A percentile compares a stretch with the other conserved stretches of the same genome.
Evolutionary conservation across 2,113 vertebrate genomes (phyloP).

Genomic region (Meles meles): DNA sequence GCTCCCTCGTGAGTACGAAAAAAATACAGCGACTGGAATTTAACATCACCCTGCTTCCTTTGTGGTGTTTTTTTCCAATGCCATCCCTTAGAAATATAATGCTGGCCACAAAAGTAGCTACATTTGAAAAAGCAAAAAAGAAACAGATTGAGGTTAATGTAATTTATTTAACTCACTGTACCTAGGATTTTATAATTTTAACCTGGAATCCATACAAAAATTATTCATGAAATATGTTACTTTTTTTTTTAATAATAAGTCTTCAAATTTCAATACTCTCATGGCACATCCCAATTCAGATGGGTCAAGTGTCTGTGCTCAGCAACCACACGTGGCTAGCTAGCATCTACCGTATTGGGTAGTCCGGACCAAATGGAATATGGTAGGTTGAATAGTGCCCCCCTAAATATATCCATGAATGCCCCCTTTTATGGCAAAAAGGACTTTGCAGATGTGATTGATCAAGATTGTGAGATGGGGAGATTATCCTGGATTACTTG

Average conservation of each 20-base stretch:
- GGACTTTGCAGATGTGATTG: not conserved
- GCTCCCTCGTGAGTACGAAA: not conserved
- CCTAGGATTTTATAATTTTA: not conserved
- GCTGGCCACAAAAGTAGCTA: not conserved
- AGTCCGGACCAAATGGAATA: not conserved
- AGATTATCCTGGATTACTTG: not conserved
- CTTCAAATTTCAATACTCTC: not conserved
- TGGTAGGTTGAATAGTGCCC: not conserved
- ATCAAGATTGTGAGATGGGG: not conserved
- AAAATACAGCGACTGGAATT: slow-evolving; percentile 5
- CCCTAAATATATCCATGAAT: not conserved
- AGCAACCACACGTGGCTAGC: not conserved
- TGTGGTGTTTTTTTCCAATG: not conserved
- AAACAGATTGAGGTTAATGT: not conserved
- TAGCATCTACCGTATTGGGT: accelerated
- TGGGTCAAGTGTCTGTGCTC: not conserved
- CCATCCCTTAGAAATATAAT: not conserved
- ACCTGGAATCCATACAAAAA: not conserved
- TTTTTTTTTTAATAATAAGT: not conserved
- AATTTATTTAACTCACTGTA: not conserved
- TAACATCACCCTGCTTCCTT: not conserved
- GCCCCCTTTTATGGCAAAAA: not conserved
- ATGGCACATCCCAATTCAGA: not conserved
- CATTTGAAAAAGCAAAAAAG: not conserved
- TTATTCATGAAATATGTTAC: not conserved